phyloP scores from a whole-genome alignment of 2,797 vertebrate genomes.

The Apodemus agrarius region DNA sequence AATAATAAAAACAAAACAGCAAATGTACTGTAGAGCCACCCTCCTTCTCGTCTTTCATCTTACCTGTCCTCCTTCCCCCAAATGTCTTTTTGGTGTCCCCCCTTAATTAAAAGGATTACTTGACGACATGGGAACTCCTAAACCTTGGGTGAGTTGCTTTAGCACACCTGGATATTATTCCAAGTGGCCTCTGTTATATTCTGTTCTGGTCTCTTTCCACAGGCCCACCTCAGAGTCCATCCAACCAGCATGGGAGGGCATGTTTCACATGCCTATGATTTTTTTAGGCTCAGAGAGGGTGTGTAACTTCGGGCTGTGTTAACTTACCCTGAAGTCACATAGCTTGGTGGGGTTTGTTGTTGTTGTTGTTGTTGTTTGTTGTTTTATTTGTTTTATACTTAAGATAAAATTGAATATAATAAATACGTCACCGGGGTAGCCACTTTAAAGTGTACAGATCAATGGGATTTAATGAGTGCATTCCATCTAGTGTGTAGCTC shows the following conservation, averaged over 20 bases:
- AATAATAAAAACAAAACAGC: not conserved
- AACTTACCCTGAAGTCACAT: not conserved
- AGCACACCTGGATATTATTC: fast-evolving
- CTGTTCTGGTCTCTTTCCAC: not conserved
- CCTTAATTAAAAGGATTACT: slow-evolving; percentile 2
- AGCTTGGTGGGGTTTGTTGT: not conserved
- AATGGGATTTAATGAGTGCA: not conserved
- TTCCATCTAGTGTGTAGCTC: not conserved
- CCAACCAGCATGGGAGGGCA: fast-evolving
- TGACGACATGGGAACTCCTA: not conserved
- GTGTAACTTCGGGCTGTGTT: too few species aligned
- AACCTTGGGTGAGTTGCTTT: not conserved
- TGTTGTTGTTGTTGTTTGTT: not conserved
- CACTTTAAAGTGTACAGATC: not conserved
- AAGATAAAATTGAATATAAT: not conserved
- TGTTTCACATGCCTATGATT: not conserved
- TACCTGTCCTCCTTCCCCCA: not conserved
- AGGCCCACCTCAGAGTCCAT: not conserved
- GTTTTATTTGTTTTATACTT: not conserved
- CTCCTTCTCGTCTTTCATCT: not conserved
- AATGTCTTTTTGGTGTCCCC: not conserved
- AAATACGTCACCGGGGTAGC: not conserved
- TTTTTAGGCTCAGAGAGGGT: slow-evolving; percentile 3
- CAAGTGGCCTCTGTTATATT: fast-evolving
- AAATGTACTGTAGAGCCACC: fast-evolving